Conservation (phyloP, 2,797 vertebrate genomes). For the Coranthus polyacanthus region DNA sequence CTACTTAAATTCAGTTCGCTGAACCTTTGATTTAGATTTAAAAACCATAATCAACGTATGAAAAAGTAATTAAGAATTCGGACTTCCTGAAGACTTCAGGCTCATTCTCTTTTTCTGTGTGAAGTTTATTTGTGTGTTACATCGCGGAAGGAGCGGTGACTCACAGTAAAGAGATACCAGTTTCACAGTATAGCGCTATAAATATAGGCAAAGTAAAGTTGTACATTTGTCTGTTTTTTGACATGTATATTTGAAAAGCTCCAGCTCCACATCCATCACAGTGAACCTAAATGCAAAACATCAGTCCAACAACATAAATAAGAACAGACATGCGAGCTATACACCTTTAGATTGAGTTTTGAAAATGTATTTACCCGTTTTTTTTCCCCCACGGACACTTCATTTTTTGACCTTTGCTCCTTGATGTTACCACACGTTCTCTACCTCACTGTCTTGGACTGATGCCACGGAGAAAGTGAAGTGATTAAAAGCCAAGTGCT, state of each 20-base stretch:
- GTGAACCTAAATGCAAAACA: neutral
- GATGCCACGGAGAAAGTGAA: constrained; percentile 34
- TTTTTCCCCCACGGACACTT: constrained; percentile 1
- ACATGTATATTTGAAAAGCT: neutral
- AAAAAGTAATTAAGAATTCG: no score
- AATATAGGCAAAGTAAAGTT: no score
- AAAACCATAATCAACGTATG: no score
- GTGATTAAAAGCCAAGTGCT: constrained; percentile 74
- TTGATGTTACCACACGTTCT: constrained; percentile 2
- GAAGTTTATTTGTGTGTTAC: no score
- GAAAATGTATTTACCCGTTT: constrained; percentile 14
- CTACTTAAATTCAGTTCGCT: neutral
- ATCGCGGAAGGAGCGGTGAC: no score
- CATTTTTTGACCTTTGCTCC: constrained; percentile 27
- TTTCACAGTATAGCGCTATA: no score
- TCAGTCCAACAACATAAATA: neutral
- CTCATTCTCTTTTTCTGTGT: no score
- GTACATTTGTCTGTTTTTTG: neutral
- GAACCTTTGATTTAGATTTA: no score
- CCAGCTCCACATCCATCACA: no score
- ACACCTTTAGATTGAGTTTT: neutral
- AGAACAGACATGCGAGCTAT: neutral
- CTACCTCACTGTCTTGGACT: neutral
- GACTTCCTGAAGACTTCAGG: no score
- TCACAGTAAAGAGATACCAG: no score